Conservation (phyloP, 2,888 invertebrate genomes). For the Drosophila anomalata region DNA sequence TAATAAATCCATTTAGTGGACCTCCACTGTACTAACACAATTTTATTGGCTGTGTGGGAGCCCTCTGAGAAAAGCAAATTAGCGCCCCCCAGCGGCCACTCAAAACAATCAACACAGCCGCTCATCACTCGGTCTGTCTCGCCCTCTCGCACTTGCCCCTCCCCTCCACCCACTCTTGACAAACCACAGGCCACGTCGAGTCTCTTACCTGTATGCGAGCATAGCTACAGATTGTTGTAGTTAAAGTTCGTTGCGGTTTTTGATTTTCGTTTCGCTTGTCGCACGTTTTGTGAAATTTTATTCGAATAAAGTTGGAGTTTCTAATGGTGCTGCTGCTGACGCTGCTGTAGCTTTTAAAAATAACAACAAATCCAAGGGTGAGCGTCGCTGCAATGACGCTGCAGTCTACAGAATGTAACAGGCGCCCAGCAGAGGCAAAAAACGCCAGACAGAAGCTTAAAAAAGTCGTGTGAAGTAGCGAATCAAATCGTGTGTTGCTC, state of each 20-base stretch:
- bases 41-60: constrained; percentile 54
- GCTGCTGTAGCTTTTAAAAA: constrained; percentile 20
- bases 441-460: constrained; percentile 34
- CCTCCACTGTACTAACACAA: constrained; percentile 44
- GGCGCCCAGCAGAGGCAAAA: constrained; percentile 65
- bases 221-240: constrained; percentile 31
- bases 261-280: constrained; percentile 46
- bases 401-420: constrained; percentile 81
- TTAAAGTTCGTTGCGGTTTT: constrained; percentile 51
- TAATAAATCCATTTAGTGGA: constrained; percentile 29
- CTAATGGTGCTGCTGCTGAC: constrained; percentile 13
- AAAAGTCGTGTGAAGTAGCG: constrained; percentile 19
- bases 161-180: not conserved
- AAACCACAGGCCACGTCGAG: not conserved
- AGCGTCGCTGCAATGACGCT: constrained; percentile 80
- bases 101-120: constrained; percentile 64
- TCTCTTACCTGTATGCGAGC: constrained; percentile 14
- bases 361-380: constrained; percentile 31
- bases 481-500: constrained; percentile 12
- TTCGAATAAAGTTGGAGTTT: constrained; percentile 45
- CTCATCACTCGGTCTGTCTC: constrained; percentile 5
- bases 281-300: constrained; percentile 63
- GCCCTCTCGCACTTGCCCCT: constrained; percentile 12
- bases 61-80: constrained; percentile 60
- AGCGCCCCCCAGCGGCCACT: constrained; percentile 71